These are phyloP conservation scores for Ciona savignyi DNA, from an alignment of 23 tunicate species.

Conservation along the genomic window DNA sequence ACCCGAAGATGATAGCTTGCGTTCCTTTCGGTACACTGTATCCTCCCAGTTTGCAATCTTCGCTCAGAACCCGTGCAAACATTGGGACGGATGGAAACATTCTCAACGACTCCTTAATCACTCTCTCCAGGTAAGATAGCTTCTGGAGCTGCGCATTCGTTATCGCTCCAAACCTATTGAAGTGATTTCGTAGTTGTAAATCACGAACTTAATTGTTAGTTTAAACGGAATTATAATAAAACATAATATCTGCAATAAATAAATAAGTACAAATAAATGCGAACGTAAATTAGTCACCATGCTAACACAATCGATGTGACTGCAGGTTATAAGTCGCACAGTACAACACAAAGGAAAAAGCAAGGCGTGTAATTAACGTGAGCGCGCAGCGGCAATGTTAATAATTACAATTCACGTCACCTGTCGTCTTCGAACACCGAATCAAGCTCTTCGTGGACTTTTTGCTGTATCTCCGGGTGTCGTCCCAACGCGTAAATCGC, in stretches of 20 bases:
- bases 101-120: conserved; percentile 73
- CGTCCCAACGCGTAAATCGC: conserved; percentile 62
- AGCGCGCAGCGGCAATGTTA: no score
- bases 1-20: conserved; percentile 35
- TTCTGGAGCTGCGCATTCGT: conserved; percentile 68
- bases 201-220: no score
- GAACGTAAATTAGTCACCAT: no score
- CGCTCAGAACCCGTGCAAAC: conserved; percentile 55
- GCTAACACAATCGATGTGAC: no score
- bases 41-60: conserved; percentile 65
- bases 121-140: conserved; percentile 77
- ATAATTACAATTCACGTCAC: no score
- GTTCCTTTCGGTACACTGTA: conserved; percentile 67
- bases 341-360: no score
- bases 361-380: no score
- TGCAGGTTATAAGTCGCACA: no score
- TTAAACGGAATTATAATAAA: no score
- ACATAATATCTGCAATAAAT: no score
- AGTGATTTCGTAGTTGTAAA: no score
- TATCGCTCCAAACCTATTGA: conserved; percentile 7
- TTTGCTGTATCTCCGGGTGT: conserved; percentile 69
- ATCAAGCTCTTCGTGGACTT: conserved; percentile 73
- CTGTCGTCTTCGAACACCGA: conserved; percentile 55
- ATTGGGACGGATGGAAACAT: conserved; percentile 88
- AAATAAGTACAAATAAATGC: no score